phyloP scores from a whole-genome alignment of 2,113 vertebrate genomes.

The Saguinus imperator region DNA sequence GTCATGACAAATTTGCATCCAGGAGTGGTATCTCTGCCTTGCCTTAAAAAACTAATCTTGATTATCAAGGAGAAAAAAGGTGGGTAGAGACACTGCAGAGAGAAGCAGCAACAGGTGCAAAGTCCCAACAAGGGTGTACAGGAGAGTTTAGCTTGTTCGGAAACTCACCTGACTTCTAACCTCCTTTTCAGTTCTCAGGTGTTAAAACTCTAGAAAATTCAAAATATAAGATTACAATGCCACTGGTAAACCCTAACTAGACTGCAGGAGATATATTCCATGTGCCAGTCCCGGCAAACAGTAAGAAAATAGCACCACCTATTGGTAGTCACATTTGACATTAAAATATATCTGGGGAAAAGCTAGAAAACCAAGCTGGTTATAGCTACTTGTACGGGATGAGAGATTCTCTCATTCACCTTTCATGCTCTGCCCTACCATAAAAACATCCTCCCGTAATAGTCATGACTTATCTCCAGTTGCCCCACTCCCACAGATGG shows the following conservation, averaged over 20 bases:
- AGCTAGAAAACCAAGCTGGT: background rate
- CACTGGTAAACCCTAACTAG: background rate
- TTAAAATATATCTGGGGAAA: background rate
- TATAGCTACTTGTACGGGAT: background rate
- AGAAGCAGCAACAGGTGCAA: background rate
- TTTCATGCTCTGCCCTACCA: background rate
- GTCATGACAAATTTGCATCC: background rate
- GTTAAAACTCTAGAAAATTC: background rate
- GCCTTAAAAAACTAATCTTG: background rate
- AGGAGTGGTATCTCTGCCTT: background rate
- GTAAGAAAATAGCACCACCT: conserved; percentile 80
- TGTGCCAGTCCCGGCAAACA: background rate
- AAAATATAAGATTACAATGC: background rate
- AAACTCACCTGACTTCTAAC: background rate
- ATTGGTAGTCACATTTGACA: conserved; percentile 34
- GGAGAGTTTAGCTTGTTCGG: background rate
- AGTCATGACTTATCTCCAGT: background rate
- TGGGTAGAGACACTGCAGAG: background rate
- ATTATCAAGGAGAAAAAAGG: background rate
- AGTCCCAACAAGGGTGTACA: background rate
- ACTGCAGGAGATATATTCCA: background rate
- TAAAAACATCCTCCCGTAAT: background rate
- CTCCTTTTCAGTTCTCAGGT: background rate
- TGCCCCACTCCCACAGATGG: background rate
- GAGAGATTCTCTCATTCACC: background rate